Evolutionary conservation across 2,113 vertebrate genomes (phyloP).

Genomic region (Semicossyphus pulcher): DNA sequence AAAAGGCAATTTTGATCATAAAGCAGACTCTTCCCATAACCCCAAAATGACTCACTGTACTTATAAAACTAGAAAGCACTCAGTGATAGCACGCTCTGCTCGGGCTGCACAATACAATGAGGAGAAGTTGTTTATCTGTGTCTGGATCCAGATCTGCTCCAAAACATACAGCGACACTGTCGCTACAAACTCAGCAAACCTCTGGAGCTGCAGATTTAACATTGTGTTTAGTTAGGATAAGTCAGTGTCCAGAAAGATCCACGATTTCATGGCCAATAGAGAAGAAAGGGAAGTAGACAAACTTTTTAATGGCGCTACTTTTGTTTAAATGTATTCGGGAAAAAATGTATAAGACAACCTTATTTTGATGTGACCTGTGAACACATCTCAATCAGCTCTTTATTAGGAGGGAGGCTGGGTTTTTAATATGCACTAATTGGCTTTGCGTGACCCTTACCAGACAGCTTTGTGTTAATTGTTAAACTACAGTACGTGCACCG

Average conservation of each 20-base stretch:
- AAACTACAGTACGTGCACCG: conserved; percentile 7
- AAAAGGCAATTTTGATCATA: not conserved
- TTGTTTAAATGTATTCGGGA: too few species aligned
- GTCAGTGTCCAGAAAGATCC: not conserved
- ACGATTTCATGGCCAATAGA: too few species aligned
- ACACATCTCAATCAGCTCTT: not conserved
- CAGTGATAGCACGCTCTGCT: not conserved
- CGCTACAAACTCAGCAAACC: too few species aligned
- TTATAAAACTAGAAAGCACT: not conserved
- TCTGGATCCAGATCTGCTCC: not conserved
- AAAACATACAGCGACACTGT: not conserved
- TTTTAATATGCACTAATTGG: conserved; percentile 18
- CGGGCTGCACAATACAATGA: not conserved
- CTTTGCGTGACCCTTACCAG: conserved; percentile 30
- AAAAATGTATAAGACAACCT: not conserved
- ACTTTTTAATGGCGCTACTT: too few species aligned
- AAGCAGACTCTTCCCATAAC: conserved; percentile 18
- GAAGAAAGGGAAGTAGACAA: too few species aligned
- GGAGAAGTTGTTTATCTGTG: not conserved
- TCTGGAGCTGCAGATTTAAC: not conserved
- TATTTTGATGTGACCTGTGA: not conserved
- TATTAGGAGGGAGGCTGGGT: conserved; percentile 4
- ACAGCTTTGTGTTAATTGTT: conserved; percentile 37
- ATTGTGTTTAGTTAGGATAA: not conserved
- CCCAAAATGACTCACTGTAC: not conserved